Conservation (phyloP, 2,113 vertebrate genomes). For the Tachycineta bicolor region DNA sequence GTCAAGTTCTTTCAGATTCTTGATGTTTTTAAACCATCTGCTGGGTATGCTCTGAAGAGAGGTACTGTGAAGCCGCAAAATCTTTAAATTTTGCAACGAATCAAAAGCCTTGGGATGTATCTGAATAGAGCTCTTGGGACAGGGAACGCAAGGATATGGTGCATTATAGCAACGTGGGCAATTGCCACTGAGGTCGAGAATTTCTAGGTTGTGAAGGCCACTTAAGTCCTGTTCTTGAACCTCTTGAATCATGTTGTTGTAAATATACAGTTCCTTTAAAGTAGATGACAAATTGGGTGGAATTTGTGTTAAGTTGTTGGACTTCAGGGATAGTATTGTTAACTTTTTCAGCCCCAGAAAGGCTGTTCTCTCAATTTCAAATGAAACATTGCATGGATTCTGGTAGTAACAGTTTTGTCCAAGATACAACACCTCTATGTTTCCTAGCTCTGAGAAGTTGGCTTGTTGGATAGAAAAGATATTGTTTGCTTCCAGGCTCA, state of each 20-base stretch:
- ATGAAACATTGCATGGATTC: slow-evolving; percentile 90
- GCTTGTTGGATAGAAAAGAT: slow-evolving; percentile 79
- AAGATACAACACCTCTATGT: slow-evolving; percentile 84
- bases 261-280: slow-evolving; percentile 87
- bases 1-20: slow-evolving; percentile 83
- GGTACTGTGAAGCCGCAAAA: slow-evolving; percentile 88
- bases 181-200: slow-evolving; percentile 92
- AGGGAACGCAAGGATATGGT: slow-evolving; percentile 88
- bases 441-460: slow-evolving; percentile 82
- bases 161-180: slow-evolving; percentile 94
- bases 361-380: slow-evolving; percentile 79
- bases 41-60: slow-evolving; percentile 78
- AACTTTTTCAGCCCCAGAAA: slow-evolving; percentile 79
- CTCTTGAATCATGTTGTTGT: slow-evolving; percentile 86
- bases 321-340: slow-evolving; percentile 87
- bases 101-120: slow-evolving; percentile 82
- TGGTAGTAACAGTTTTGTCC: slow-evolving; percentile 95
- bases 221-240: slow-evolving; percentile 81
- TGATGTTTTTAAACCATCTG: slow-evolving; percentile 81
- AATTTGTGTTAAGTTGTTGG: slow-evolving; percentile 87
- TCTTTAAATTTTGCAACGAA: slow-evolving; percentile 78
- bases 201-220: slow-evolving; percentile 82
- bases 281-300: slow-evolving; percentile 80
- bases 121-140: slow-evolving; percentile 73
- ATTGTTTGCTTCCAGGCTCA: slow-evolving; percentile 91